A percentile compares a stretch with the other conserved stretches of the same genome.
phyloP scores from a whole-genome alignment of 2,888 invertebrate species.

The Acronicta leporina region DNA sequence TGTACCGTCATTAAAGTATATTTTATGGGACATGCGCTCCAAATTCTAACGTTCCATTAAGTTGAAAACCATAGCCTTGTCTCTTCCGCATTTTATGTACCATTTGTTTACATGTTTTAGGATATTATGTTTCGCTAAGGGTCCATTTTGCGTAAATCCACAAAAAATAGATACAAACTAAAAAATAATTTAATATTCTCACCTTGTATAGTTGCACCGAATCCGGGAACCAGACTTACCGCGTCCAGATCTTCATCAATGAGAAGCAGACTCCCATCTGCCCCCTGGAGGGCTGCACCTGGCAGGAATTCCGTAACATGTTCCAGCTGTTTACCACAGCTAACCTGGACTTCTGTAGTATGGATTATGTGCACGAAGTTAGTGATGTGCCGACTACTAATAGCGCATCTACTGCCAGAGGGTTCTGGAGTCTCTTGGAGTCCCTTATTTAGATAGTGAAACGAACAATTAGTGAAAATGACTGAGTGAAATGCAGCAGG shows the following conservation, averaged over 20 bases:
- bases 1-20: neutral
- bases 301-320: constrained; percentile 72
- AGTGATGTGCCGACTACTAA: constrained; percentile 19
- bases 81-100: too few species aligned
- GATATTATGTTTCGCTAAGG: too few species aligned
- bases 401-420: constrained; percentile 11
- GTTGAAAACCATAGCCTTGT: too few species aligned
- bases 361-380: constrained; percentile 49
- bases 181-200: neutral
- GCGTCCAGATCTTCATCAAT: constrained; percentile 76
- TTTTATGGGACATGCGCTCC: too few species aligned
- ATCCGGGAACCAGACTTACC: constrained; percentile 53
- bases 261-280: constrained; percentile 74
- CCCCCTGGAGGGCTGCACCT: constrained; percentile 74
- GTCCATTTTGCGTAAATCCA: too few species aligned
- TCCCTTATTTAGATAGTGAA: neutral
- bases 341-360: constrained; percentile 72
- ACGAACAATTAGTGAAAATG: too few species aligned
- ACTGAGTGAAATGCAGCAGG: too few species aligned
- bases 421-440: constrained; percentile 15
- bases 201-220: constrained; percentile 71
- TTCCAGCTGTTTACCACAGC: constrained; percentile 67
- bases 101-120: too few species aligned
- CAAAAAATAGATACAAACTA: too few species aligned
- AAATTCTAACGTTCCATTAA: too few species aligned